phyloP scores from a whole-genome alignment of 2,888 invertebrate species.

The Hydroisotoma schaefferi region DNA sequence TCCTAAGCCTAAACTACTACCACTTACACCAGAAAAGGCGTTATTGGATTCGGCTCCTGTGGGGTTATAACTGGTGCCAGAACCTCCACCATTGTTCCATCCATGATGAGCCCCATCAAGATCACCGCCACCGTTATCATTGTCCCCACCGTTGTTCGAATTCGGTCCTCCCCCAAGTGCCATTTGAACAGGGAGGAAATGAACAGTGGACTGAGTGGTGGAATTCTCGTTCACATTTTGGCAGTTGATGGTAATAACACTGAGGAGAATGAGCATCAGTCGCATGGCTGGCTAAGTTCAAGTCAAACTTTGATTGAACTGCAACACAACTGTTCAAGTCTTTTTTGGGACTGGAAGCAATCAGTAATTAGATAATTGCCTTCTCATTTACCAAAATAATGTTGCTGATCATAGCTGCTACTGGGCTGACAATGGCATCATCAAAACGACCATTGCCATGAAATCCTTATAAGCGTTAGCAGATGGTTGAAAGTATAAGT shows the following conservation, averaged over 20 bases:
- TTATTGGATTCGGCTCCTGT: neutral
- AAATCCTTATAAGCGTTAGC: too few species aligned
- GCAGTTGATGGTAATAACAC: slow-evolving; percentile 46
- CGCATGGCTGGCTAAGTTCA: slow-evolving; percentile 42
- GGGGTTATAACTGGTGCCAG: neutral
- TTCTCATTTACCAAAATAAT: too few species aligned
- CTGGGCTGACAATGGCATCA: too few species aligned
- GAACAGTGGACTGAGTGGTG: slow-evolving; percentile 30
- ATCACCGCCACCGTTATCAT: slow-evolving; percentile 4
- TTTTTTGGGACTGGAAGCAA: too few species aligned
- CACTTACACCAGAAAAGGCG: neutral
- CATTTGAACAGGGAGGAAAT: slow-evolving; percentile 40
- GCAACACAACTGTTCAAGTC: too few species aligned
- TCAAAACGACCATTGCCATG: too few species aligned
- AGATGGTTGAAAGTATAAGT: too few species aligned
- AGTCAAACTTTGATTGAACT: too few species aligned
- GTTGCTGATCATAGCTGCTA: too few species aligned
- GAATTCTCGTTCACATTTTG: slow-evolving; percentile 43
- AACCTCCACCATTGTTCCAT: neutral
- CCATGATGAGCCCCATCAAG: neutral
- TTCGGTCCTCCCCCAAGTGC: slow-evolving; percentile 11
- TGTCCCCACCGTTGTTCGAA: neutral
- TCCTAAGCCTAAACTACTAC: too few species aligned
- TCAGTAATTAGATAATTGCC: too few species aligned
- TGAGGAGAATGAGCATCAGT: slow-evolving; percentile 45